Evolutionary conservation across 2,113 vertebrate species (phyloP).

Genomic region (Atherinomorus stipes): DNA sequence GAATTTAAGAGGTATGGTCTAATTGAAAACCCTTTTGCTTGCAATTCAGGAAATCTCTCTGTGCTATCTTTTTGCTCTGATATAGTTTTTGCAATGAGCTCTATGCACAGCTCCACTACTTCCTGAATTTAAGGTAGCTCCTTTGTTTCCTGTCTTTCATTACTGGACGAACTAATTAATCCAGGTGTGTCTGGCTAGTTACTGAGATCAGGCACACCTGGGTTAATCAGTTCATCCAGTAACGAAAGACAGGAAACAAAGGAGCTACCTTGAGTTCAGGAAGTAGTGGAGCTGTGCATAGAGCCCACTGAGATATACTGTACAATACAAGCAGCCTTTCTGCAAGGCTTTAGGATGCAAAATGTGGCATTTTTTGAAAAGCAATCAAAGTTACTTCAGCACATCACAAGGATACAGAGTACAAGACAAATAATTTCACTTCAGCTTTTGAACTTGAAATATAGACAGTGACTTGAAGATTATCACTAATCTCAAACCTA

Average conservation of each 20-base stretch:
- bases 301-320: no score
- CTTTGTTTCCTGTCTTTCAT: no score
- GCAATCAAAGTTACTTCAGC: slow-evolving; percentile 6
- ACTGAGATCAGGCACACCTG: no score
- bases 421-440: slow-evolving; percentile 24
- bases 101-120: no score
- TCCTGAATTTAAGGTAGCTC: no score
- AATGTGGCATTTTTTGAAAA: slow-evolving; percentile 12
- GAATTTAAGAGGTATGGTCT: background rate
- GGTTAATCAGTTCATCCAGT: no score
- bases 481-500: background rate
- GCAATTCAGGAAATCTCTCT: no score
- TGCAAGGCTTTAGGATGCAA: background rate
- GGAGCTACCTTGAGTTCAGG: no score
- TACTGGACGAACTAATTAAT: no score
- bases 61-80: background rate
- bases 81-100: background rate
- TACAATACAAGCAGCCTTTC: slow-evolving; percentile 5
- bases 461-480: slow-evolving; percentile 18
- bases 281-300: no score
- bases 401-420: background rate
- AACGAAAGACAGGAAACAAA: no score
- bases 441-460: slow-evolving; percentile 26
- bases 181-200: no score
- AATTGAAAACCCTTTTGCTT: background rate